Evolutionary conservation across 2,797 vertebrate species (phyloP).

Genomic region (Lacerta viridis): DNA sequence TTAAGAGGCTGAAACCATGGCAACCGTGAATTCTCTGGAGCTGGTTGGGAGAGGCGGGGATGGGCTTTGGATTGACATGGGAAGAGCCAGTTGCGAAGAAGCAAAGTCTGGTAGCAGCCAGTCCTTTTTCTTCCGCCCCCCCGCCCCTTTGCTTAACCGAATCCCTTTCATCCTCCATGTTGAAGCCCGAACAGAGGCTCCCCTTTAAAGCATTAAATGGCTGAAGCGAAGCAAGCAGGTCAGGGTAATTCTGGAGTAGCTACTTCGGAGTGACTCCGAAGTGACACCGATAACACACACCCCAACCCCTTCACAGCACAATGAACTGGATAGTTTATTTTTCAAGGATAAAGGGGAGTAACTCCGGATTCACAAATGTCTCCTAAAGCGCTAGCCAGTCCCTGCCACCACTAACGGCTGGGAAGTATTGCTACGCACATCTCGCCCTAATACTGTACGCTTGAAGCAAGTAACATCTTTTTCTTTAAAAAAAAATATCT

Average conservation of each 20-base stretch:
- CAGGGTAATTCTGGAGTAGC: neutral
- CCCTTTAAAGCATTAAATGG: neutral
- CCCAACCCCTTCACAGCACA: neutral
- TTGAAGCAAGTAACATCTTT: neutral
- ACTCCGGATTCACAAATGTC: neutral
- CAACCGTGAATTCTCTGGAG: neutral
- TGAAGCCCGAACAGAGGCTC: neutral
- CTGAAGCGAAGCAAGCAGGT: neutral
- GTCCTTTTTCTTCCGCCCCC: neutral
- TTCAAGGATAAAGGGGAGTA: neutral
- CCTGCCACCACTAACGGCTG: neutral
- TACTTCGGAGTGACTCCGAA: neutral
- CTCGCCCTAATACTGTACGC: no score
- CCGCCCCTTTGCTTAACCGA: no score
- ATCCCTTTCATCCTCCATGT: constrained; percentile 31
- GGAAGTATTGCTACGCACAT: neutral
- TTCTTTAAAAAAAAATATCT: neutral
- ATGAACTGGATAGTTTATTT: neutral
- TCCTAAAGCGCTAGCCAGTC: neutral
- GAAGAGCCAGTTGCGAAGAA: neutral
- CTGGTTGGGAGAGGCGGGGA: fast-evolving
- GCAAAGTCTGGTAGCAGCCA: neutral
- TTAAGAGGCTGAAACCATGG: constrained; percentile 7
- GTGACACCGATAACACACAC: neutral
- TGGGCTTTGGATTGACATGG: neutral